These are phyloP conservation scores for Sminthurides aquaticus DNA, from an alignment of 2,888 invertebrate species.

Conservation along the genomic window DNA sequence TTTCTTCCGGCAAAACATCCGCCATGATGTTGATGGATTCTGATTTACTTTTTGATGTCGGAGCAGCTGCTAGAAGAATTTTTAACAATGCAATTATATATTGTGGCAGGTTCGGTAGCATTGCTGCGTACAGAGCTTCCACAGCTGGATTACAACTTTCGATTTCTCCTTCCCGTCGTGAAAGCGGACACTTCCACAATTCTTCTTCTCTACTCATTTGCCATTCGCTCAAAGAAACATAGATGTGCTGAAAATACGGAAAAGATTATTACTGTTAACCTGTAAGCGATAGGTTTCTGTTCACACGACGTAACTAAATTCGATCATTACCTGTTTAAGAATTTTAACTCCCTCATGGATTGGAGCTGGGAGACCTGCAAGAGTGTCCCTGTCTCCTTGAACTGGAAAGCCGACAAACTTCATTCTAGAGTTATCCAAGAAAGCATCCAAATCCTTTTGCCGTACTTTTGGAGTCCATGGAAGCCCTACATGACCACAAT, in stretches of 20 bases:
- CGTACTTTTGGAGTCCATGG: slow-evolving; percentile 96
- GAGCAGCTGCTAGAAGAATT: slow-evolving; percentile 92
- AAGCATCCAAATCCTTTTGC: slow-evolving; percentile 85
- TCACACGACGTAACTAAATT: background rate
- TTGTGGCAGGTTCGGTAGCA: slow-evolving; percentile 90
- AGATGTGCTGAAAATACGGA: slow-evolving; percentile 71
- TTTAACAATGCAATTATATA: slow-evolving; percentile 96
- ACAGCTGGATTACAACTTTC: slow-evolving; percentile 59
- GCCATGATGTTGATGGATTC: slow-evolving; percentile 98
- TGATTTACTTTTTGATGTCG: slow-evolving; percentile 96
- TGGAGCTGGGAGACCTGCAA: slow-evolving; percentile 91
- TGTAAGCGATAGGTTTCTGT: background rate
- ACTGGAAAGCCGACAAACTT: slow-evolving; percentile 96
- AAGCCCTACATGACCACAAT: slow-evolving; percentile 52
- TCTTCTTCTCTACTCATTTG: slow-evolving; percentile 87
- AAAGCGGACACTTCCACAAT: slow-evolving; percentile 82
- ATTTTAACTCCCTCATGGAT: slow-evolving; percentile 94
- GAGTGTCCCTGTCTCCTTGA: slow-evolving; percentile 68
- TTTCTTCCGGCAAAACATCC: slow-evolving; percentile 93
- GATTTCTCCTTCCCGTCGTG: slow-evolving; percentile 70
- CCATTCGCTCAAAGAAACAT: slow-evolving; percentile 83
- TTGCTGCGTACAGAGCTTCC: slow-evolving; percentile 86
- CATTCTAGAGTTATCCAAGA: slow-evolving; percentile 78
- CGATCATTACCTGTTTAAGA: slow-evolving; percentile 63
- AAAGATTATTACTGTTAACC: slow-evolving; percentile 9